phyloP scores from a whole-genome alignment of 2,797 vertebrate genomes.

The Acanthurus lineatus region DNA sequence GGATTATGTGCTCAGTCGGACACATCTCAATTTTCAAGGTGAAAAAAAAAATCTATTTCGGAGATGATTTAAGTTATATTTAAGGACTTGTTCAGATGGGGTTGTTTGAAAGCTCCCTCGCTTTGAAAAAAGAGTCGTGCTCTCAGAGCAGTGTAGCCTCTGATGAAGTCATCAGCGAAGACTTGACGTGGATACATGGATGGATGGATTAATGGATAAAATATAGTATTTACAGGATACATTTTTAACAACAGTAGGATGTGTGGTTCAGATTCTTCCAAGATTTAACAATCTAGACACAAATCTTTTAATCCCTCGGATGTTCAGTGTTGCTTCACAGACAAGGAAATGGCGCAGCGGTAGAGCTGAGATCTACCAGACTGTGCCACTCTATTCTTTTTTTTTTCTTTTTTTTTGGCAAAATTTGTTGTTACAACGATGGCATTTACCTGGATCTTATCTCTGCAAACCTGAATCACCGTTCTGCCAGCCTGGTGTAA shows the following conservation, averaged over 20 bases:
- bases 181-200: slow-evolving; percentile 1
- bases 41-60: slow-evolving; percentile 24
- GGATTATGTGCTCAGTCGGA: slow-evolving; percentile 54
- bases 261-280: slow-evolving; percentile 61
- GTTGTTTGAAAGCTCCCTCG: slow-evolving; percentile 34
- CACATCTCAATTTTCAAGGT: slow-evolving; percentile 56
- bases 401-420: slow-evolving; percentile 2
- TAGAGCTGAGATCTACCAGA: slow-evolving; percentile 7
- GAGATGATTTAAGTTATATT: slow-evolving; percentile 42
- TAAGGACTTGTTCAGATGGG: slow-evolving; percentile 27
- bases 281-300: slow-evolving; percentile 69
- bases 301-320: slow-evolving; percentile 76
- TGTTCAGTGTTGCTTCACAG: slow-evolving; percentile 32
- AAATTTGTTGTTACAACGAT: slow-evolving; percentile 7
- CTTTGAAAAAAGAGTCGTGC: slow-evolving; percentile 31
- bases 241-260: slow-evolving; percentile 61
- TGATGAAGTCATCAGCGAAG: slow-evolving; percentile 53
- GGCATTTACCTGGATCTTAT: slow-evolving; percentile 54
- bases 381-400: slow-evolving; percentile 19
- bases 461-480: slow-evolving; percentile 12
- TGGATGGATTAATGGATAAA: slow-evolving; percentile 31
- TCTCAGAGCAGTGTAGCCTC: not conserved
- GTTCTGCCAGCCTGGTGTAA: slow-evolving; percentile 2
- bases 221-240: slow-evolving; percentile 54
- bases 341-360: slow-evolving; percentile 33